These are phyloP conservation scores for Natrix natrix DNA, from an alignment of 2,797 vertebrate species.

Conservation along the genomic window DNA sequence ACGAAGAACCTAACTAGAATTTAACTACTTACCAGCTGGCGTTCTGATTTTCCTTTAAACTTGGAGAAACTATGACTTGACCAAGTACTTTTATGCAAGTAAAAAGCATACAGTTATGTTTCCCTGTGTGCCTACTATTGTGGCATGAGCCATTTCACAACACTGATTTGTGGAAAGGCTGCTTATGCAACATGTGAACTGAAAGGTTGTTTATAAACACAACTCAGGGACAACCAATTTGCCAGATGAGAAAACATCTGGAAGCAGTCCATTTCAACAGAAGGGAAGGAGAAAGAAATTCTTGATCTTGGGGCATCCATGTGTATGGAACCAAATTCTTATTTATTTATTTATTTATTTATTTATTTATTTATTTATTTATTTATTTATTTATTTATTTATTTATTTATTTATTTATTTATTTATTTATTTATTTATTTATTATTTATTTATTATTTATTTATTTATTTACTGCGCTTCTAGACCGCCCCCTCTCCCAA, in stretches of 20 bases:
- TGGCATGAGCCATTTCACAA: neutral
- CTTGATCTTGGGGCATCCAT: neutral
- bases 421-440: no score
- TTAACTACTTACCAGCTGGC: neutral
- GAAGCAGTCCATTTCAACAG: neutral
- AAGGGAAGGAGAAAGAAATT: neutral
- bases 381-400: no score
- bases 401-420: no score
- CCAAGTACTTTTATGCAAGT: neutral
- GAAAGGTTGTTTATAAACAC: neutral
- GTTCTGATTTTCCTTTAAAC: neutral
- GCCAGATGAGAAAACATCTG: neutral
- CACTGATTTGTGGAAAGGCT: neutral
- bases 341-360: no score
- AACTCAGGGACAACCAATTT: neutral
- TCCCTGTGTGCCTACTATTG: neutral
- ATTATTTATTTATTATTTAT: no score
- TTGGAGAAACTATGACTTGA: neutral
- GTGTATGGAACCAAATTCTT: neutral
- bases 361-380: no score
- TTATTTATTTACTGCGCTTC: no score
- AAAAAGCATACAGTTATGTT: neutral
- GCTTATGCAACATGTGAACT: neutral
- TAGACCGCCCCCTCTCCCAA: no score
- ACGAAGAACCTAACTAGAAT: neutral